Evolutionary conservation across 2,888 invertebrate species (phyloP), one percentile per base, ranked within the genome.

Genomic region (Orthosia cruda): DNA sequence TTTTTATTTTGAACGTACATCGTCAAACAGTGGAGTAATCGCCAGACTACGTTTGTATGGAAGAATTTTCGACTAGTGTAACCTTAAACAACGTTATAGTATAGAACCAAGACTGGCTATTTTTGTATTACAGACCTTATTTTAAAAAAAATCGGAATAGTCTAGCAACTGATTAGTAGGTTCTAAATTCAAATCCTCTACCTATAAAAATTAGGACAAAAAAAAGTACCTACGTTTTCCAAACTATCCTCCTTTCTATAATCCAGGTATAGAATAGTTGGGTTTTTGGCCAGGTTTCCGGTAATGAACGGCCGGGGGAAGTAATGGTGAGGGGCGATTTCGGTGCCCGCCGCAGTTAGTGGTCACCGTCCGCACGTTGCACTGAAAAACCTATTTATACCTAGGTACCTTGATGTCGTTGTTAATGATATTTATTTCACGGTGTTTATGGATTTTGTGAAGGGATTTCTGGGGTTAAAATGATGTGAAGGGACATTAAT

Each of bases 281-380:
- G 83, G 80, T 86, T 86, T 84, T 83, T 83, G 80, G 75, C 80
- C 88, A 86, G 91, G 88, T 91, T 89, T 89, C 89, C 89, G 86
- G 89, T 92, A 92, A 92, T 92, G 91, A 92, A 91, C 90, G 90
- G 77, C 81, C 80, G 86, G 83, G 87, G 86, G 85, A 85, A 87
- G 88, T 89, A 90, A 91, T 89, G 88, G 88, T 66, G 84, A 86
- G 86, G 87, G 88, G 87, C 78, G 89, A 88, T 89, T 89, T 90
- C 81, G 89, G 87, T 81, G 47, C 47, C 85, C 67, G 75, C 85
- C 85, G 84, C 88, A 85, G 88, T 91, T 89, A 89, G 90, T 72
- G 91, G 91, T 90, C 80, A 71, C 77, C 67, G 73, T 49, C 32
- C 71, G 76, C 78, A 76, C 78, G 74, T n/a, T 82, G 83, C 83